Evolutionary conservation across 1,140 invertebrate genomes (phyloP).

Genomic region (Diachasmimorpha longicaudata): DNA sequence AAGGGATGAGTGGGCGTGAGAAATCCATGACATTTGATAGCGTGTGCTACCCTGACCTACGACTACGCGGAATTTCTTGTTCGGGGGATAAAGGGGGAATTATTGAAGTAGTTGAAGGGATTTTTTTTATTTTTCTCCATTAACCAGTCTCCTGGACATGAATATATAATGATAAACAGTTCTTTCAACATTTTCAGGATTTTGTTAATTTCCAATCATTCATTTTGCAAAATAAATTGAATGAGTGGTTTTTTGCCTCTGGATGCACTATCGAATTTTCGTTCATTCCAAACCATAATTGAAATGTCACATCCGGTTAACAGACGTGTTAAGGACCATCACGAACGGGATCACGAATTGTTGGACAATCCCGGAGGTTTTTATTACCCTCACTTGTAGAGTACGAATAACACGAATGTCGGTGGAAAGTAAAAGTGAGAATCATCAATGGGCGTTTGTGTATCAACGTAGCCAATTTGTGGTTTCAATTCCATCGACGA

Average conservation of each 20-base stretch:
- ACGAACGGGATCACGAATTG: not conserved
- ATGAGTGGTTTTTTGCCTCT: too few species aligned
- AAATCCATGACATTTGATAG: slow-evolving; percentile 37
- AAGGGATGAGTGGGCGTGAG: slow-evolving; percentile 25
- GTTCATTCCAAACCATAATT: not conserved
- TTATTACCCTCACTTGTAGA: not conserved
- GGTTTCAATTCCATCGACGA: slow-evolving; percentile 26
- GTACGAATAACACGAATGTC: not conserved
- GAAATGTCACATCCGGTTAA: not conserved
- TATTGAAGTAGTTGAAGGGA: slow-evolving; percentile 30
- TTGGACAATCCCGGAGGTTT: not conserved
- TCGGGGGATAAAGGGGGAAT: slow-evolving; percentile 49
- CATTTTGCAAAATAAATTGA: not conserved
- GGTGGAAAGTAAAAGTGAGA: slow-evolving; percentile 1
- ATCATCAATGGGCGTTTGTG: not conserved
- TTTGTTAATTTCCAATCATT: too few species aligned
- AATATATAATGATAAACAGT: too few species aligned
- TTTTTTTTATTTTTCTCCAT: too few species aligned
- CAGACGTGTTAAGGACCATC: not conserved
- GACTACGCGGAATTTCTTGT: slow-evolving; percentile 42
- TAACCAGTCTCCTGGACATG: too few species aligned
- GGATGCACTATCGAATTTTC: too few species aligned
- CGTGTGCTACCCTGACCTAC: slow-evolving; percentile 55
- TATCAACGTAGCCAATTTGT: slow-evolving; percentile 21
- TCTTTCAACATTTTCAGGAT: too few species aligned